phyloP scores from a whole-genome alignment of 2,113 vertebrate genomes.

The Cariama cristata region DNA sequence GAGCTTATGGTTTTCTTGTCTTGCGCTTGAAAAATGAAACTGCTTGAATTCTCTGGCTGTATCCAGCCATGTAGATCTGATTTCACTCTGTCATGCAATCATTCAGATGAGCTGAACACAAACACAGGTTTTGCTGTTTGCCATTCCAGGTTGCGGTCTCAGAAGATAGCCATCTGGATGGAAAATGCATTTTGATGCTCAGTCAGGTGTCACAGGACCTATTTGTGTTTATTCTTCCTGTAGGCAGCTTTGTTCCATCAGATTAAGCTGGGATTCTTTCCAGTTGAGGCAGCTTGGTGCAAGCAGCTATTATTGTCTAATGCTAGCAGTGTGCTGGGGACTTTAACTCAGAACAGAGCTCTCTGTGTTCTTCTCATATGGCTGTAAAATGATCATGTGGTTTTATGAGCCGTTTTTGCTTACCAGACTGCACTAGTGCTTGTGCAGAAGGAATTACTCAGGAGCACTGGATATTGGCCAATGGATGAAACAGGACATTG shows the following conservation, averaged over 20 bases:
- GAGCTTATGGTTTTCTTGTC: not conserved
- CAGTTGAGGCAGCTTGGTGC: not conserved
- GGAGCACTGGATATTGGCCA: not conserved
- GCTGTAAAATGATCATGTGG: not conserved
- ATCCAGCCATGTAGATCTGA: not conserved
- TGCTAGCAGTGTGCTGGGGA: not conserved
- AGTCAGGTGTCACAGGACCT: not conserved
- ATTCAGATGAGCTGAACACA: not conserved
- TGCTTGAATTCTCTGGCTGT: not conserved
- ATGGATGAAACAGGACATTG: not conserved
- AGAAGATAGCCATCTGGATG: not conserved
- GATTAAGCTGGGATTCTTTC: not conserved
- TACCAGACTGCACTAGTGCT: not conserved
- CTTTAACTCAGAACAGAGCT: not conserved
- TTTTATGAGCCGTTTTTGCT: not conserved
- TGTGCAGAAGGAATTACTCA: not conserved
- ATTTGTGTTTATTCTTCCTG: not conserved
- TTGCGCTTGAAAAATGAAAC: not conserved
- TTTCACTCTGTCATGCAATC: not conserved
- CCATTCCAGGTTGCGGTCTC: not conserved
- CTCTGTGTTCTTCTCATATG: not conserved
- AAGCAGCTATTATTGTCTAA: not conserved
- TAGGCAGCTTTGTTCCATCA: slow-evolving; percentile 16
- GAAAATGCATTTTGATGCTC: not conserved
- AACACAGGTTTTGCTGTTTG: not conserved